Base-by-base conservation (phyloP, 2,888 invertebrate genomes). In the Proisotoma minuta region DNA sequence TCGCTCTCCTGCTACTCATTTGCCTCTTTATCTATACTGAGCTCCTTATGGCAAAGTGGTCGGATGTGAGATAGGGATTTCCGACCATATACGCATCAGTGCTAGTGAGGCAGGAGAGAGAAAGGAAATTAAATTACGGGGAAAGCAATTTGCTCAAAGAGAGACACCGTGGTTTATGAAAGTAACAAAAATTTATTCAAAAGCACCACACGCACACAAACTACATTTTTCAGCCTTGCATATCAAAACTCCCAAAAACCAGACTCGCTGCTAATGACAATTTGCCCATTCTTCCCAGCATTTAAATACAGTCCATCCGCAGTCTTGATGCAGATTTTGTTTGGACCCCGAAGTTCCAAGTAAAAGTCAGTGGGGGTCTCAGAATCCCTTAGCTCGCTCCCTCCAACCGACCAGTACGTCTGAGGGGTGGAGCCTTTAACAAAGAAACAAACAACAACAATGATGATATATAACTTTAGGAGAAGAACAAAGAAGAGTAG, bases 201-300 rank as follows among this genome's bases (percentile, higher is more conserved):
- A 8, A 20, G 43, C 20, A 43, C n/a, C 43, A 43, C n/a, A 8
- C n/a, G 43, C 4, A 18, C n/a, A 43, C 43, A 43, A 8, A 3
- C n/a, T 18, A 5, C 4, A 3, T 3, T 43, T 15, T 43, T 43
- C 20, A 5, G 51, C 77, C n/a, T n/a, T n/a, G n/a, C n/a, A n/a
- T n/a, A n/a, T 81, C 91, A 94, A 79, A 93, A 94, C 81, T 94
- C 94, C 94, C 94, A 94, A 77, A 90, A 90, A 75, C 93, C 94
- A 77, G 93, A 91, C 71, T 82, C 84, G 76, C 88, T 87, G 70
- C 85, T 82, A 66, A 88, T 89, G 59, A 89, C 89, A 68, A 92
- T 83, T 76, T 89, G 87, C 47, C 94, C 94, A 80, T 94, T 94
- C 83, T 94, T 94, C 78, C 88, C 89, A 75, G 93, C 91, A 70